Percentiles rank a stretch among this genome's conserved stretches.
phyloP scores from a whole-genome alignment of 2,888 invertebrate species.

The Stictocephala bisonia region DNA sequence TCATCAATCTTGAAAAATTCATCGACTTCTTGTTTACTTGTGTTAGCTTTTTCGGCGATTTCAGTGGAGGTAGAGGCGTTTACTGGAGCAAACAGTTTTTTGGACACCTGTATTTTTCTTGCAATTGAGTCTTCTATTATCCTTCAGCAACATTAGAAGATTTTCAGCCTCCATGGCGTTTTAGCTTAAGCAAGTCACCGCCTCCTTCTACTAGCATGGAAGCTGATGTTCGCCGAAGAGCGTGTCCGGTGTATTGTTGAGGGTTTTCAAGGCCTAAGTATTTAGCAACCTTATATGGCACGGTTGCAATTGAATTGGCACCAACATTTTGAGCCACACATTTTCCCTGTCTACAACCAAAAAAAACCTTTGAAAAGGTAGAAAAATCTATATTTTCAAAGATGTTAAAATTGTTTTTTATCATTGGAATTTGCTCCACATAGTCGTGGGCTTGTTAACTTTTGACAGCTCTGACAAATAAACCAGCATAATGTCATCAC shows the following conservation, averaged over 20 bases:
- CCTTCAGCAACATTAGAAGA: slow-evolving; percentile 39
- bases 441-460: no score
- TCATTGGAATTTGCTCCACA: no score
- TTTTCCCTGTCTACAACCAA: background rate
- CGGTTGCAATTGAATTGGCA: slow-evolving; percentile 19
- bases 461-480: no score
- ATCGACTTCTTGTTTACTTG: background rate
- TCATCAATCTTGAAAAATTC: background rate
- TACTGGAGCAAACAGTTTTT: slow-evolving; percentile 18
- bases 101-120: slow-evolving; percentile 2
- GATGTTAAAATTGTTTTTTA: no score
- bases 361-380: no score
- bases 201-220: slow-evolving; percentile 39
- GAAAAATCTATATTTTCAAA: no score
- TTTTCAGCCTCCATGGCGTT: slow-evolving; percentile 34
- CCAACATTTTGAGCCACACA: slow-evolving; percentile 34
- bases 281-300: slow-evolving; percentile 32
- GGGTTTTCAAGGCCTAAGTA: slow-evolving; percentile 28
- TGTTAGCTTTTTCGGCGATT: slow-evolving; percentile 3
- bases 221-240: slow-evolving; percentile 38
- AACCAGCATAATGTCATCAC: no score
- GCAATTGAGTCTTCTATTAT: slow-evolving; percentile 17
- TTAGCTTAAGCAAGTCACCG: slow-evolving; percentile 23
- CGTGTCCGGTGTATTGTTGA: slow-evolving; percentile 14
- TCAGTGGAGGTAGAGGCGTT: slow-evolving; percentile 17